phyloP scores from a whole-genome alignment of 2,888 invertebrate genomes.

The Hymenopus coronatus region DNA sequence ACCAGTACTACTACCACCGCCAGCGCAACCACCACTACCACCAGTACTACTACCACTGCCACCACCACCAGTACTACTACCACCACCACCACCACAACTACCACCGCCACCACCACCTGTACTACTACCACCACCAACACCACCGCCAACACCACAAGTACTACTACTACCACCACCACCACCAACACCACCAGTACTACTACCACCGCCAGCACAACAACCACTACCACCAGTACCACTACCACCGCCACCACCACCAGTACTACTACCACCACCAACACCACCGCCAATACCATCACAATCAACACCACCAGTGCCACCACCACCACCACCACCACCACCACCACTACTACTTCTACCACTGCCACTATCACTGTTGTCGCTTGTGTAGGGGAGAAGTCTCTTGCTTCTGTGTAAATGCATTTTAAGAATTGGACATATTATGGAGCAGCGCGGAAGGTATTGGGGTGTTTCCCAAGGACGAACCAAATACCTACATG shows the following conservation, averaged over 20 bases:
- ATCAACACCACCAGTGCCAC: too few relatives aligned
- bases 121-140: not conserved
- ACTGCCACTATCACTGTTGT: too few relatives aligned
- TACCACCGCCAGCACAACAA: not conserved
- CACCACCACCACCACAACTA: not conserved
- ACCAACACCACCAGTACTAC: not conserved
- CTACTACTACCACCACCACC: not conserved
- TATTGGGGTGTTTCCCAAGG: too few relatives aligned
- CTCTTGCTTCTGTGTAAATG: too few relatives aligned
- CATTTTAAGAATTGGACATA: too few relatives aligned
- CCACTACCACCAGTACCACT: not conserved
- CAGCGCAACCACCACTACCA: too few relatives aligned
- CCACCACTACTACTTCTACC: too few relatives aligned
- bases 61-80: not conserved
- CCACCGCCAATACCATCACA: not conserved
- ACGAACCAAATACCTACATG: too few relatives aligned
- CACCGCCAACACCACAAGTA: not conserved
- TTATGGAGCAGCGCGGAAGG: too few relatives aligned
- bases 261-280: not conserved
- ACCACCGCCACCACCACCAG: not conserved
- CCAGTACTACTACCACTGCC: not conserved
- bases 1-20: not conserved
- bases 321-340: too few relatives aligned
- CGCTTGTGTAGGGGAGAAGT: too few relatives aligned
- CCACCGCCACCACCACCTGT: not conserved